phyloP scores from a whole-genome alignment of 2,113 vertebrate species.

The Rhipidura dahli region DNA sequence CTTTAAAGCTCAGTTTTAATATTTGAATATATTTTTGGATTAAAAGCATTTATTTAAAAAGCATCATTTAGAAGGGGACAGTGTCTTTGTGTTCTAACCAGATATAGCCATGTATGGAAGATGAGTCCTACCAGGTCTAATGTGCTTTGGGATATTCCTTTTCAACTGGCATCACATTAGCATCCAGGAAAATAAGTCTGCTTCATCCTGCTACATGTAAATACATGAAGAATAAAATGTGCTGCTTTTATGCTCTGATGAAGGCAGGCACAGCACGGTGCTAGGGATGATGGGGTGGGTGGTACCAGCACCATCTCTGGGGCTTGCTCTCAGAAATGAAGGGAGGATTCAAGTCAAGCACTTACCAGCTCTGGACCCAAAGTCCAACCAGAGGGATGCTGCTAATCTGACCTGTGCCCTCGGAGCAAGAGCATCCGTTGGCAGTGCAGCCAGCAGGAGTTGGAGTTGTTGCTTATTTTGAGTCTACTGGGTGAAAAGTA shows the following conservation, averaged over 20 bases:
- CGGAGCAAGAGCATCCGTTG: not conserved
- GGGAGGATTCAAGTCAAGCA: not conserved
- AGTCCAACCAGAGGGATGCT: not conserved
- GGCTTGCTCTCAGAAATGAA: not conserved
- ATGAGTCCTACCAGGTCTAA: not conserved
- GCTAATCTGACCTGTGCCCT: not conserved
- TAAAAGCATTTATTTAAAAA: not conserved
- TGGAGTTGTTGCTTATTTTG: not conserved
- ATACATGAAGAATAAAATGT: not conserved
- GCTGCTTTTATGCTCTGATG: not conserved
- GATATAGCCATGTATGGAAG: not conserved
- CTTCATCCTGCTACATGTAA: not conserved
- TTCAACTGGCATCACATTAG: not conserved
- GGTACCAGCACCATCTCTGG: not conserved
- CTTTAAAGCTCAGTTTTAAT: not conserved
- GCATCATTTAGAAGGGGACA: not conserved
- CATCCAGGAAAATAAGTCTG: not conserved
- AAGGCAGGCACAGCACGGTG: not conserved
- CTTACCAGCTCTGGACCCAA: not conserved
- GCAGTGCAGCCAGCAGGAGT: not conserved
- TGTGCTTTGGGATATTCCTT: not conserved
- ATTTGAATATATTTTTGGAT: not conserved
- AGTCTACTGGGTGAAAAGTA: slow-evolving; percentile 1
- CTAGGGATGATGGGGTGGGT: not conserved
- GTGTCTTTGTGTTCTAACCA: not conserved